These are phyloP conservation scores for Fistularia commersonii DNA, from an alignment of 2,797 vertebrate genomes.

Conservation along the genomic window DNA sequence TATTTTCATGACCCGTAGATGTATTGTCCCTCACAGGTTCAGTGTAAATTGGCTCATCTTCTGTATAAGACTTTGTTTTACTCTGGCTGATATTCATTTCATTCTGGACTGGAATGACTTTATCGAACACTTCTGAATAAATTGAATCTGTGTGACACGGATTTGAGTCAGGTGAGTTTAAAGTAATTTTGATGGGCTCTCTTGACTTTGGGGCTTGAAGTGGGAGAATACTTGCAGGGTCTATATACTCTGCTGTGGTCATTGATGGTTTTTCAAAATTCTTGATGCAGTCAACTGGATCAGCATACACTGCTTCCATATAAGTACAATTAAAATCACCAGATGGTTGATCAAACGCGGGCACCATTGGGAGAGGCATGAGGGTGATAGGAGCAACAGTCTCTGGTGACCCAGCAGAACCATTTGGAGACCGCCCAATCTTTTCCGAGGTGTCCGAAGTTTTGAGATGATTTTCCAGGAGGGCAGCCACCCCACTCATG, in stretches of 20 bases:
- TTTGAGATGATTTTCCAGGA: conserved; percentile 36
- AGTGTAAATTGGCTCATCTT: conserved; percentile 42
- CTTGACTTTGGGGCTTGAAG: conserved; percentile 42
- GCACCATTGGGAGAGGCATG: conserved; percentile 53
- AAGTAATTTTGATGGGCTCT: not conserved
- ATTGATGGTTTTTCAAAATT: not conserved
- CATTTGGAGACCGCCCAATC: conserved; percentile 9
- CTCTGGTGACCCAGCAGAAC: conserved; percentile 7
- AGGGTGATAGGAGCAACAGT: conserved; percentile 42
- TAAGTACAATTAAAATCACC: not conserved
- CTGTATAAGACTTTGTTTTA: conserved; percentile 47
- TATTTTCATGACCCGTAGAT: not conserved
- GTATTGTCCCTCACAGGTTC: conserved; percentile 19
- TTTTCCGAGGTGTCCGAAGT: conserved; percentile 13
- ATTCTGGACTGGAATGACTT: conserved; percentile 30
- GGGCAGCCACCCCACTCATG: not conserved
- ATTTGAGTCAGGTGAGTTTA: not conserved
- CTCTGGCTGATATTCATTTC: conserved; percentile 5
- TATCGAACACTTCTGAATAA: conserved; percentile 72
- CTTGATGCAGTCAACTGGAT: conserved; percentile 47
- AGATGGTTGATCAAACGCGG: conserved; percentile 7
- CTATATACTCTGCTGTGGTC: conserved; percentile 38
- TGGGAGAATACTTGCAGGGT: conserved; percentile 51
- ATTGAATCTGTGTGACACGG: conserved; percentile 18
- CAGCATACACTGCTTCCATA: conserved; percentile 61